Evolutionary conservation across 2,888 invertebrate species (phyloP).

Genomic region (Salticus scenicus): DNA sequence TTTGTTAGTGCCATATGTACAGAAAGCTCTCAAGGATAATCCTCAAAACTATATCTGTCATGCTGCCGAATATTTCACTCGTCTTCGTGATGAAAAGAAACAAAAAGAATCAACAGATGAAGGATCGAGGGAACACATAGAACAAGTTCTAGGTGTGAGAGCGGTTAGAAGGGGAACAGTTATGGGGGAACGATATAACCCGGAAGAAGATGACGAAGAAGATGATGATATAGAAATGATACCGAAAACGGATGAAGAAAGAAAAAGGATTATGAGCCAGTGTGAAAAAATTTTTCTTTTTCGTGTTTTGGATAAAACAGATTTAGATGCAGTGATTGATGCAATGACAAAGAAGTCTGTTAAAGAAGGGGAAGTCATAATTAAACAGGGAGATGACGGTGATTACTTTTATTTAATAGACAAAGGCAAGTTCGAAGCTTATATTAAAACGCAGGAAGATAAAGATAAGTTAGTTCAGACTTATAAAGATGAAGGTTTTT

Average conservation of each 20-base stretch:
- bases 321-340: conserved; percentile 76
- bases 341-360: conserved; percentile 76
- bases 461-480: conserved; percentile 73
- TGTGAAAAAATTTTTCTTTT: conserved; percentile 76
- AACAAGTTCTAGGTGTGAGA: neutral
- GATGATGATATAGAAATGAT: conserved; percentile 73
- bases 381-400: conserved; percentile 77
- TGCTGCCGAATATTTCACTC: conserved; percentile 93
- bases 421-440: conserved; percentile 79
- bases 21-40: too few species aligned
- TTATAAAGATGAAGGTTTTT: conserved; percentile 92
- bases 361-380: conserved; percentile 74
- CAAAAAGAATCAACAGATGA: neutral
- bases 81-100: conserved; percentile 78
- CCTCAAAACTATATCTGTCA: too few species aligned
- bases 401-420: conserved; percentile 83
- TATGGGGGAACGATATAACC: conserved; percentile 72
- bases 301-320: conserved; percentile 75
- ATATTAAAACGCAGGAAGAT: neutral
- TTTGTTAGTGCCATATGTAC: too few species aligned
- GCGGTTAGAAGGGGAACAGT: conserved; percentile 37
- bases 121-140: neutral
- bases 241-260: conserved; percentile 76
- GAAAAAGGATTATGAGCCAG: conserved; percentile 74
- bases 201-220: conserved; percentile 74